Evolutionary conservation across 2,113 vertebrate genomes (phyloP).

Genomic region (Australoheros scitulus): DNA sequence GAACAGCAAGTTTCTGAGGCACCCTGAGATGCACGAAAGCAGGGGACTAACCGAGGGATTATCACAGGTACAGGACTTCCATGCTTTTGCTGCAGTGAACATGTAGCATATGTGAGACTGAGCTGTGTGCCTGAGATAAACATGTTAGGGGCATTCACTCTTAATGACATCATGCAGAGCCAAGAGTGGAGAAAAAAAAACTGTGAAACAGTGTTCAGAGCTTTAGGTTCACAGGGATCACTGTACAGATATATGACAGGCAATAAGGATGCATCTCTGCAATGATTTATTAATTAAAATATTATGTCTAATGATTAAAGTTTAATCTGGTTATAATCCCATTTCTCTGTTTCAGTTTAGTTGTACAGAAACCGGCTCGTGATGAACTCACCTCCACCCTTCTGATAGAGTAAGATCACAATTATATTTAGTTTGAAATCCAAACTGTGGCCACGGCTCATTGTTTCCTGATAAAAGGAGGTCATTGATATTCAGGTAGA

Average conservation of each 20-base stretch:
- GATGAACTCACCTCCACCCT: not conserved
- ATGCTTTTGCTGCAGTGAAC: not conserved
- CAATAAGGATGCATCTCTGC: not conserved
- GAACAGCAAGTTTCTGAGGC: no score
- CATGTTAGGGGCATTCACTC: not conserved
- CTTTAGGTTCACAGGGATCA: not conserved
- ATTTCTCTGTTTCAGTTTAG: not conserved
- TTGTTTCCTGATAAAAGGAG: constrained; percentile 7
- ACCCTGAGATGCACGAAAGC: not conserved
- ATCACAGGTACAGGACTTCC: not conserved
- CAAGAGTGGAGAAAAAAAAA: not conserved
- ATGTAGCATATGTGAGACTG: not conserved
- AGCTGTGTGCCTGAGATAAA: not conserved
- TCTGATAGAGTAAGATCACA: not conserved
- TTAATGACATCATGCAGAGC: not conserved
- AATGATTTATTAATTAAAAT: not conserved
- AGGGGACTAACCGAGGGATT: not conserved
- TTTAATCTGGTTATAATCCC: not conserved
- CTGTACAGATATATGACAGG: not conserved
- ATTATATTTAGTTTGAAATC: not conserved
- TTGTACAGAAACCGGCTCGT: not conserved
- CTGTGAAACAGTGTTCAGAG: not conserved
- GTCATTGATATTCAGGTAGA: constrained; percentile 41
- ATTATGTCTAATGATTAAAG: not conserved
- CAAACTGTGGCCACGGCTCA: not conserved